Evolutionary conservation across 2,888 invertebrate species (phyloP).

Genomic region (Meteorus cinctellus): DNA sequence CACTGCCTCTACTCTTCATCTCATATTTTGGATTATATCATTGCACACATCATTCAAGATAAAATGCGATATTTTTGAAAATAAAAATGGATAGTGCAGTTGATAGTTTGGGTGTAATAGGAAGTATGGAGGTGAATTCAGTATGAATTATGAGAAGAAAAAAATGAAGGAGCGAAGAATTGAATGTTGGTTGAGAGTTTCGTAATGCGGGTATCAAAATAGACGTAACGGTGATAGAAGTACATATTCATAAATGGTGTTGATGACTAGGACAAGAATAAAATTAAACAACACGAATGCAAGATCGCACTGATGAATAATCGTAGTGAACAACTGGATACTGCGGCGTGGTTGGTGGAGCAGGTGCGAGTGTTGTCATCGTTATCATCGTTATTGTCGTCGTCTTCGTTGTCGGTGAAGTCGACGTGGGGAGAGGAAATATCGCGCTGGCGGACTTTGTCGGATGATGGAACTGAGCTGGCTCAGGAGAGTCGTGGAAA

Average conservation of each 20-base stretch:
- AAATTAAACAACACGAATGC: slow-evolving; percentile 7
- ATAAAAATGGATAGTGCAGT: slow-evolving; percentile 9
- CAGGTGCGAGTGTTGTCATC: slow-evolving; percentile 28
- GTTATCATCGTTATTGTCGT: not conserved
- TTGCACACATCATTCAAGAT: not conserved
- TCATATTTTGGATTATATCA: not conserved
- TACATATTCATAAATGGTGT: not conserved
- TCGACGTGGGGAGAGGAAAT: slow-evolving; percentile 23
- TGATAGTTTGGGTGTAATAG: not conserved
- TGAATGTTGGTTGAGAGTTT: not conserved
- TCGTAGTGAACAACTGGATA: slow-evolving; percentile 3
- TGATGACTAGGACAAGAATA: not conserved
- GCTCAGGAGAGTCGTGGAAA: slow-evolving; percentile 20
- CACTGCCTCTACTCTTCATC: not conserved
- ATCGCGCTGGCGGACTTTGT: slow-evolving; percentile 30
- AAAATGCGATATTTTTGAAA: not conserved
- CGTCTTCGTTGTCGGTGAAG: slow-evolving; percentile 25
- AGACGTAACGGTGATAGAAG: not conserved
- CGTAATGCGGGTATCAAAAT: too few species aligned
- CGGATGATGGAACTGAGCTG: slow-evolving; percentile 44
- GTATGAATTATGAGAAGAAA: slow-evolving; percentile 13
- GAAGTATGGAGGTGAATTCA: not conserved
- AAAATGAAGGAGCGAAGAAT: not conserved
- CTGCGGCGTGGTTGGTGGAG: slow-evolving; percentile 31
- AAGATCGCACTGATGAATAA: slow-evolving; percentile 24